Evolutionary conservation across 1,140 invertebrate species (phyloP).

Genomic region (silkworm (Bombyx mori)): ASM3026992v2 NC_085122.1:2725001-2725500

Average conservation of each 20-base stretch:
- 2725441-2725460: constrained; percentile 36
- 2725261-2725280: constrained; percentile 89
- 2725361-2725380: constrained; percentile 88
- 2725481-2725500: constrained; percentile 32
- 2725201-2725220: constrained; percentile 75
- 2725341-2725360: constrained; percentile 87
- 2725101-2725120: no score
- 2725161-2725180: constrained; percentile 46
- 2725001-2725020: no score
- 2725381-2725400: constrained; percentile 87
- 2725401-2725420: constrained; percentile 73
- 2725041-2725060: no score
- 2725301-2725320: constrained; percentile 80
- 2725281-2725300: constrained; percentile 87
- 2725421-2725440: constrained; percentile 36
- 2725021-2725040: no score
- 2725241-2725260: constrained; percentile 89
- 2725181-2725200: constrained; percentile 47
- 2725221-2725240: constrained; percentile 80
- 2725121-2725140: no score
- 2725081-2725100: no score
- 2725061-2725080: no score
- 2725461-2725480: constrained; percentile 47
- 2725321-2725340: constrained; percentile 89
- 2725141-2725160: constrained; percentile 29